Conservation (phyloP, 2,888 invertebrate species). For the Psococerastis gibbosa region DNA sequence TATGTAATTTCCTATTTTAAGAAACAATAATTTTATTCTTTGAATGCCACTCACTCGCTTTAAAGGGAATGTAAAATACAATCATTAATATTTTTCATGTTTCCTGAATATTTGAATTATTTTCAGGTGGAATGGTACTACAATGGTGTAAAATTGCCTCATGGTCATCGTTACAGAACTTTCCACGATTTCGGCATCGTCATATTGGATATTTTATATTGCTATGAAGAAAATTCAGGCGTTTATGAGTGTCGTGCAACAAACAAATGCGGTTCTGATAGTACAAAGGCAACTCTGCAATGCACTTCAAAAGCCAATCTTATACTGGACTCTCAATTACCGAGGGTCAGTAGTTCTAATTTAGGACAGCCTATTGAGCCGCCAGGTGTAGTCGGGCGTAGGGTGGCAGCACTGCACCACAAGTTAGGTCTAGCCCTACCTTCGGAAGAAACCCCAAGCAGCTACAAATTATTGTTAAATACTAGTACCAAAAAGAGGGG, state of each 20-base stretch:
- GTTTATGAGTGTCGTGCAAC: conserved; percentile 83
- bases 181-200: conserved; percentile 97
- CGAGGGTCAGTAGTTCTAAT: conserved; percentile 46
- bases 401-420: too few species aligned
- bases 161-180: conserved; percentile 90
- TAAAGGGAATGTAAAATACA: too few species aligned
- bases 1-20: too few species aligned
- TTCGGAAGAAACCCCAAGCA: too few species aligned
- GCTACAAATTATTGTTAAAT: too few species aligned
- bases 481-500: too few species aligned
- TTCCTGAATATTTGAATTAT: background rate
- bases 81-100: too few species aligned
- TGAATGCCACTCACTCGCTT: too few species aligned
- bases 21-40: too few species aligned
- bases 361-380: too few species aligned
- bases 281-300: conserved; percentile 65
- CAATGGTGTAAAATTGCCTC: conserved; percentile 77
- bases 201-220: conserved; percentile 84
- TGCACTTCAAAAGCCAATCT: conserved; percentile 78
- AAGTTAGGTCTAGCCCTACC: too few species aligned
- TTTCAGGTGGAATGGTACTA: conserved; percentile 71
- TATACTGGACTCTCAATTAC: conserved; percentile 81
- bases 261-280: conserved; percentile 77
- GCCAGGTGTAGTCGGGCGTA: too few species aligned
- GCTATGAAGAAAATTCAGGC: conserved; percentile 91